Evolutionary conservation across 2,113 vertebrate genomes (phyloP).

Genomic region (Trachemys scripta): DNA sequence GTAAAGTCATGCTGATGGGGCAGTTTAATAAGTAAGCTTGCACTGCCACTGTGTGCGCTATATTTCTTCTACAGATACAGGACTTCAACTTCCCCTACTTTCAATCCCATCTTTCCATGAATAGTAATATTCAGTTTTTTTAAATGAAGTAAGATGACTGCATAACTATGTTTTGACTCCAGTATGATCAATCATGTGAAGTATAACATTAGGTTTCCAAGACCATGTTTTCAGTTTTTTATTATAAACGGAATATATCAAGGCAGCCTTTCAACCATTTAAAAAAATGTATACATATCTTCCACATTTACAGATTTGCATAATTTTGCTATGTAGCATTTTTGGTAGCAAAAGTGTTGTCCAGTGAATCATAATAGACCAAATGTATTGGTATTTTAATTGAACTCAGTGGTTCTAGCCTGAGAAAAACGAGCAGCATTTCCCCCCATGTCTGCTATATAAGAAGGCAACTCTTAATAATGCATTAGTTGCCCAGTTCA

Average conservation of each 20-base stretch:
- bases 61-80: slow-evolving; percentile 49
- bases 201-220: not conserved
- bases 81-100: slow-evolving; percentile 27
- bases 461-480: not conserved
- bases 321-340: not conserved
- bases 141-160: not conserved
- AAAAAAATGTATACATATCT: accelerated
- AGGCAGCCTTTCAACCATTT: not conserved
- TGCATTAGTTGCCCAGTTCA: not conserved
- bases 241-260: slow-evolving; percentile 5
- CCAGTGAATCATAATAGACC: not conserved
- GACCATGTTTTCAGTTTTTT: not conserved
- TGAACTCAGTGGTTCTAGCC: not conserved
- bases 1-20: slow-evolving; percentile 1
- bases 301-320: not conserved
- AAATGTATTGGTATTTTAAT: not conserved
- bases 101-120: slow-evolving; percentile 32
- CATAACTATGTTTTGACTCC: slow-evolving; percentile 8
- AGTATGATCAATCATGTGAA: not conserved
- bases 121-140: slow-evolving; percentile 42
- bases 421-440: not conserved
- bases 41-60: not conserved
- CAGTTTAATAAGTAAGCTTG: not conserved
- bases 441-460: not conserved
- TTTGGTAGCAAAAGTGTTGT: not conserved